Evolutionary conservation across 2,888 invertebrate genomes (phyloP).

Genomic region (Shargacucullia verbasci): DNA sequence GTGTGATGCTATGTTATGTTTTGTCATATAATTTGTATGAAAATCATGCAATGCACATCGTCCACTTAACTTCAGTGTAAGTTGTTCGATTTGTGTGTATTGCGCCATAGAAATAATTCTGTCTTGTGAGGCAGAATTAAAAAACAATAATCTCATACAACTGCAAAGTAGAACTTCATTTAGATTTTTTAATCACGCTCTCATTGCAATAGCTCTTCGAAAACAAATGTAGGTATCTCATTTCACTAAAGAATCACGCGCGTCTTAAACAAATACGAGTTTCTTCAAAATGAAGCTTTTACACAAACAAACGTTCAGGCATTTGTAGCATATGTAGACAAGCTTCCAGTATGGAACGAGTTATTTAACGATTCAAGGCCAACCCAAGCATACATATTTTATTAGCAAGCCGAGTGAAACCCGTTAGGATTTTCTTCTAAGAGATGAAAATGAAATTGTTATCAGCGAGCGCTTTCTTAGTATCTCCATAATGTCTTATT

Average conservation of each 20-base stretch:
- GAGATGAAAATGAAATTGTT: constrained; percentile 47
- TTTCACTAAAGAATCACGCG: constrained; percentile 15
- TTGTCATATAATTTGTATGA: too few species aligned
- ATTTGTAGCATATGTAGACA: constrained; percentile 15
- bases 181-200: too few species aligned
- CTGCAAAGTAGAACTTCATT: too few species aligned
- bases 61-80: too few species aligned
- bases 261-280: constrained; percentile 6
- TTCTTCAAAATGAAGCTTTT: constrained; percentile 14
- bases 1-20: too few species aligned
- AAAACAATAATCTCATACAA: too few species aligned
- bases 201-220: too few species aligned
- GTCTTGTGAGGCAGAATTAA: too few species aligned
- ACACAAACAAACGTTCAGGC: constrained; percentile 21
- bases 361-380: constrained; percentile 46
- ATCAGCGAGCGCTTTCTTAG: constrained; percentile 34
- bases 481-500: constrained; percentile 26
- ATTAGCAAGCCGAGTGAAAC: constrained; percentile 43
- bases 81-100: too few species aligned
- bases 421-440: constrained; percentile 29
- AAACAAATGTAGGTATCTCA: background rate
- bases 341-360: constrained; percentile 23
- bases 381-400: constrained; percentile 51
- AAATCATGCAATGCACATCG: too few species aligned
- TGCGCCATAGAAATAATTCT: too few species aligned